A percentile compares a stretch with the other conserved stretches of the same genome.
These are phyloP conservation scores for Drosophila busckii DNA, from an alignment of 1,140 invertebrate species.

Conservation along the genomic window DNA sequence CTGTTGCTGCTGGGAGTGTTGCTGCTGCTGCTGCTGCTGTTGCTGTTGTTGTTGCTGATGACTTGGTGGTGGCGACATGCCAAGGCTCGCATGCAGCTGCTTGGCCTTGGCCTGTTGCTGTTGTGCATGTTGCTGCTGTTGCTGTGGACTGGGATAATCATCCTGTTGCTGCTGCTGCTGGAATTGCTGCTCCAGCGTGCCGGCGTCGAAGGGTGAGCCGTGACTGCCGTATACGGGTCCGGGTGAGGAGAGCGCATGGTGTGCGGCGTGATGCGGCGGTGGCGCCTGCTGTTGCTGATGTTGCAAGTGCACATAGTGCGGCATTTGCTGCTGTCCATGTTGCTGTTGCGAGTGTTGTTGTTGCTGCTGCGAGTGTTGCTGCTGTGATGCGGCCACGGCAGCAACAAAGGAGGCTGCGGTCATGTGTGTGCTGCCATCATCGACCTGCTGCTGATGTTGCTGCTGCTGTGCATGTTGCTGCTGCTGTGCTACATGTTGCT, in stretches of 20 bases:
- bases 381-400: conserved; percentile 79
- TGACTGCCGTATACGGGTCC: conserved; percentile 59
- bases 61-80: conserved; percentile 75
- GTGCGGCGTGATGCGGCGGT: conserved; percentile 60
- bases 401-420: conserved; percentile 84
- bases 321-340: conserved; percentile 76
- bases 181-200: conserved; percentile 67
- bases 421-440: conserved; percentile 62
- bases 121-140: conserved; percentile 50
- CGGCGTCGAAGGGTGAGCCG: conserved; percentile 69
- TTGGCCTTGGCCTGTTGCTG: conserved; percentile 55
- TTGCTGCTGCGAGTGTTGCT: conserved; percentile 80
- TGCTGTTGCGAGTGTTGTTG: conserved; percentile 80
- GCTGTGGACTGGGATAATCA: conserved; percentile 72
- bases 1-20: conserved; percentile 62
- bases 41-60: conserved; percentile 76
- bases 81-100: conserved; percentile 60
- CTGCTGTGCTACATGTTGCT: conserved; percentile 62
- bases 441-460: conserved; percentile 33
- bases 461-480: conserved; percentile 77
- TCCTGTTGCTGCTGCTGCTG: conserved; percentile 55
- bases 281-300: conserved; percentile 79
- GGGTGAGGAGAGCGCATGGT: conserved; percentile 67
- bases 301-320: conserved; percentile 81
- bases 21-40: conserved; percentile 49